Evolutionary conservation across 2,113 vertebrate species (phyloP), one percentile per base, ranked within the genome.

Genomic region (Sarotherodon lohbergeri): DNA sequence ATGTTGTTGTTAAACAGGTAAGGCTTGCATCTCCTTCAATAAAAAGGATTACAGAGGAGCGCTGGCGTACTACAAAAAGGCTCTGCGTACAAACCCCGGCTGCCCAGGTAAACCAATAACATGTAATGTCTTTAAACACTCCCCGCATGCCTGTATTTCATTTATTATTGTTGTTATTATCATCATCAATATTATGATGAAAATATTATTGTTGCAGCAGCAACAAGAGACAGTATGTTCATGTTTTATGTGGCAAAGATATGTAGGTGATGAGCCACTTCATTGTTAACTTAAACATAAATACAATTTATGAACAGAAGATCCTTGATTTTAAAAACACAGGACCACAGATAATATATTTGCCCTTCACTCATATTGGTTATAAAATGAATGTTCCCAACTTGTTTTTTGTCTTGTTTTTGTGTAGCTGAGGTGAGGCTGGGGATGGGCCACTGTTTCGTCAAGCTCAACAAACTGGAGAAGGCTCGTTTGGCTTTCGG

Each of bases 1-100:
- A 0, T 11, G 2, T 50, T 90, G 55, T 94, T 88, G 7, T 90
- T 91, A 66, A 46, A 94, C 92, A 99, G 99, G 99, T 91, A 99
- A 99, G 91, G 99, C 98, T 41, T 99, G 99, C 88, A 99, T 99
- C 96, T 99, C 99, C 48, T 99, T 99, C 92, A 99, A 99, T 94
- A 99, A 99, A 93, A 99, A 99, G 88, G 99, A 99, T 95, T 99
- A 98, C 89, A 97, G 98, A 96, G 99, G 99, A 91, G 98, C 99
- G 16, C 96, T 99, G 87, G 99, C 99, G 11, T 99, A 99, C 92
- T 99, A 99, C 93, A 99, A 99, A 95, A 99, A 99, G 94, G 99
- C 99, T 29, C 95, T 99, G 22, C 97, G 99, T 17, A 99, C 99
- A 86, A 99, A 99, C 90, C 98, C 99, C 2, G 98, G 98, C 86